Conservation (phyloP, 2,888 invertebrate genomes). For the Galerucella nymphaeae region DNA sequence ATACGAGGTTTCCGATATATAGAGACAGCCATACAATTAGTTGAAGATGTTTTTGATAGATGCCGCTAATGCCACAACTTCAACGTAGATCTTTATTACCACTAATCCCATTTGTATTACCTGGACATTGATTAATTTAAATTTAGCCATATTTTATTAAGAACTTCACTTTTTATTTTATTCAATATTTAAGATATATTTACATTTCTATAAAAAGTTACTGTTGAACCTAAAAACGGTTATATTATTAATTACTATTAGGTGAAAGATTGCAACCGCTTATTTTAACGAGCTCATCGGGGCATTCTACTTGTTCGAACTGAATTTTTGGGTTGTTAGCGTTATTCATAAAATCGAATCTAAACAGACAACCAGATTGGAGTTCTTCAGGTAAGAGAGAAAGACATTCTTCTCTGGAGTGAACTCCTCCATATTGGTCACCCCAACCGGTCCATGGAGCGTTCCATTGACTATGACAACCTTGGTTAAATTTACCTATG, state of each 20-base stretch:
- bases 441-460: slow-evolving; percentile 44
- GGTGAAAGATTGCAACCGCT: slow-evolving; percentile 12
- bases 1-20: too few relatives aligned
- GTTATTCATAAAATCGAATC: slow-evolving; percentile 44
- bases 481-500: slow-evolving; percentile 41
- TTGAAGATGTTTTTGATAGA: too few relatives aligned
- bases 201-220: too few relatives aligned
- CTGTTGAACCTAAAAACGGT: too few relatives aligned
- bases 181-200: too few relatives aligned
- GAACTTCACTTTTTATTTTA: too few relatives aligned
- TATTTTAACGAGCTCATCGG: slow-evolving; percentile 33
- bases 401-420: slow-evolving; percentile 37
- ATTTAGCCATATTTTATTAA: too few relatives aligned
- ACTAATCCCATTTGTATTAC: too few relatives aligned
- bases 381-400: slow-evolving; percentile 35
- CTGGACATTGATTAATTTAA: too few relatives aligned
- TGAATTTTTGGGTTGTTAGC: slow-evolving; percentile 39
- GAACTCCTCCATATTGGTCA: slow-evolving; percentile 41
- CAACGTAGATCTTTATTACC: too few relatives aligned
- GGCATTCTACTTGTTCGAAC: slow-evolving; percentile 45
- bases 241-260: not conserved
- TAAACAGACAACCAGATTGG: slow-evolving; percentile 40
- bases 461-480: slow-evolving; percentile 44
- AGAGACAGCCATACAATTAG: too few relatives aligned
- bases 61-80: too few relatives aligned